phyloP scores from a whole-genome alignment of 2,888 invertebrate species.

The Scaptomyza cyrtandrae region DNA sequence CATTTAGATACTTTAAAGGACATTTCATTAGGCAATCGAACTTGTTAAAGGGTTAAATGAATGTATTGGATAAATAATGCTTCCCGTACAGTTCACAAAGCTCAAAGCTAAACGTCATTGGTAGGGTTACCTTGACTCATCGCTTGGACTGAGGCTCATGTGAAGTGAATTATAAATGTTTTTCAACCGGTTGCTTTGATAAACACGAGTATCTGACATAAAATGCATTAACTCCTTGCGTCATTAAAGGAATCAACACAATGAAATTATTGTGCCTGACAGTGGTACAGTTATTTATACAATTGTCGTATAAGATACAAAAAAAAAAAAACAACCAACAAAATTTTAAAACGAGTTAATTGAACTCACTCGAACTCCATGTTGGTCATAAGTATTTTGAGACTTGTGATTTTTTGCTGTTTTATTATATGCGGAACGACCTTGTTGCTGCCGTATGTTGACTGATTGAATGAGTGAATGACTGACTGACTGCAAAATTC shows the following conservation, averaged over 20 bases:
- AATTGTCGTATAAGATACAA: conserved; percentile 17
- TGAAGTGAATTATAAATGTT: conserved; percentile 25
- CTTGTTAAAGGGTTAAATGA: too few species aligned
- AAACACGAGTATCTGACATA: conserved; percentile 22
- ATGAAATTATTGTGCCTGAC: conserved; percentile 44
- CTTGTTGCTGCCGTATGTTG: conserved; percentile 55
- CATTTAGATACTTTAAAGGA: too few species aligned
- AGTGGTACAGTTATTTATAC: conserved; percentile 74
- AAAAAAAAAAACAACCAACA: conserved; percentile 1
- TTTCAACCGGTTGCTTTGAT: conserved; percentile 51
- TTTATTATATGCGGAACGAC: conserved; percentile 69
- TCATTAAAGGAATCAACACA: conserved; percentile 37
- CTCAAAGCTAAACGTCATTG: conserved; percentile 10
- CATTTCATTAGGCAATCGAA: background rate
- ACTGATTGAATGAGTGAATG: conserved; percentile 48
- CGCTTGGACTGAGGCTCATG: conserved; percentile 48
- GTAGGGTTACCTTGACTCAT: conserved; percentile 65
- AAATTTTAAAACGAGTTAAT: conserved; percentile 60
- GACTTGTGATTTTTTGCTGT: conserved; percentile 7
- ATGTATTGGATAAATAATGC: background rate
- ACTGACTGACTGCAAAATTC: conserved; percentile 48
- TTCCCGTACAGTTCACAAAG: conserved; percentile 20
- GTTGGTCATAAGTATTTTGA: conserved; percentile 21
- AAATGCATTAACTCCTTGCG: conserved; percentile 73
- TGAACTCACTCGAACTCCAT: conserved; percentile 63